A percentile compares a stretch with the other conserved stretches of the same genome.
These are phyloP conservation scores for Papilio polyxenes DNA, from an alignment of 1,140 invertebrate species.

Conservation along the genomic window DNA sequence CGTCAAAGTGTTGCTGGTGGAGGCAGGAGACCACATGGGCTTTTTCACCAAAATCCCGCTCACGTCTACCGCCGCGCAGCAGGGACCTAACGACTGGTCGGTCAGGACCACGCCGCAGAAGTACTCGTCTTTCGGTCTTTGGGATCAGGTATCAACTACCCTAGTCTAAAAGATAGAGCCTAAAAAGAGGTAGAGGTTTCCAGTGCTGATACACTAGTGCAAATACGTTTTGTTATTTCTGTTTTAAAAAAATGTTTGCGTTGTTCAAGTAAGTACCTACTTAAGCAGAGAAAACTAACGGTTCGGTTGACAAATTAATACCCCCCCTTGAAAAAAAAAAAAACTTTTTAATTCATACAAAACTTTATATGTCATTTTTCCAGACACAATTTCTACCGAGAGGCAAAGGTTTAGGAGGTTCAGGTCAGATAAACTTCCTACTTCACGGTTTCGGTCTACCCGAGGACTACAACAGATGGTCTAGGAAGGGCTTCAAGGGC, in stretches of 20 bases:
- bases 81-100: conserved; percentile 84
- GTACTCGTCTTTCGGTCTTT: conserved; percentile 84
- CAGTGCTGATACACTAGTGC: too few species aligned
- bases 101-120: conserved; percentile 83
- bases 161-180: not conserved
- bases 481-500: conserved; percentile 70
- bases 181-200: conserved; percentile 21
- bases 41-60: conserved; percentile 83
- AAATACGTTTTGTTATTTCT: too few species aligned
- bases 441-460: conserved; percentile 84
- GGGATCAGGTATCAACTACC: conserved; percentile 76
- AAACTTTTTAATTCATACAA: not conserved
- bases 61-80: conserved; percentile 84
- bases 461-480: conserved; percentile 83
- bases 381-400: conserved; percentile 83
- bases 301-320: too few species aligned
- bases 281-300: too few species aligned
- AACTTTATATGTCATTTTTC: conserved; percentile 19
- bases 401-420: conserved; percentile 86
- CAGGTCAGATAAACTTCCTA: conserved; percentile 86
- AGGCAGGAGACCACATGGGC: conserved; percentile 86
- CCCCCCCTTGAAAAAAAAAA: too few species aligned
- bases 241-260: too few species aligned
- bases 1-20: conserved; percentile 84
- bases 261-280: too few species aligned